phyloP scores from a whole-genome alignment of 2,888 invertebrate genomes.

The Odontocolon sp. region DNA sequence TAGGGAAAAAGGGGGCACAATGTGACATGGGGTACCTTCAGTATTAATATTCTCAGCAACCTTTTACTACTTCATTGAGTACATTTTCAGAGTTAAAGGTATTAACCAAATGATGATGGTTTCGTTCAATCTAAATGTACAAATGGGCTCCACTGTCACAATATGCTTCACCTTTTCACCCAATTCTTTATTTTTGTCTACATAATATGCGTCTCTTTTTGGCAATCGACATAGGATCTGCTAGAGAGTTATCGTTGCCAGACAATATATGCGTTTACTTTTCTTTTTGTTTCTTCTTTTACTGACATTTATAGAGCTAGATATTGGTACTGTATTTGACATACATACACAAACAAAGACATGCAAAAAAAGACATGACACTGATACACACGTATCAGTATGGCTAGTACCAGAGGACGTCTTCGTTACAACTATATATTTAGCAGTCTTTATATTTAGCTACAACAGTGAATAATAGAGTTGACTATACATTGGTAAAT shows the following conservation, averaged over 20 bases:
- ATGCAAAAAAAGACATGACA: conserved; percentile 46
- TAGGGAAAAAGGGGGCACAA: too few relatives aligned
- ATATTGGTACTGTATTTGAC: conserved; percentile 44
- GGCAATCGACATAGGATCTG: conserved; percentile 23
- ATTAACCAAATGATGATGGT: too few relatives aligned
- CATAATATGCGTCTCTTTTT: conserved; percentile 20
- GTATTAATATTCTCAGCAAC: too few relatives aligned
- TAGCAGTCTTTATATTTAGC: conserved; percentile 75
- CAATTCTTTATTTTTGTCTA: background rate
- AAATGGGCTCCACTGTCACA: too few relatives aligned
- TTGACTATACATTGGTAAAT: conserved; percentile 76
- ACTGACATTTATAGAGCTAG: conserved; percentile 51
- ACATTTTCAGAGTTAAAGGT: too few relatives aligned
- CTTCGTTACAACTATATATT: conserved; percentile 69
- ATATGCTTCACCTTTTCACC: too few relatives aligned
- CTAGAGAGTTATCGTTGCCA: conserved; percentile 34
- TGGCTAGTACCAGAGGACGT: conserved; percentile 66
- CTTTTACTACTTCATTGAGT: too few relatives aligned
- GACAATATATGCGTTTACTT: conserved; percentile 36
- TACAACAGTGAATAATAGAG: conserved; percentile 75
- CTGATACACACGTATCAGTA: conserved; percentile 32
- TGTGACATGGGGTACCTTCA: too few relatives aligned
- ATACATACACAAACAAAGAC: conserved; percentile 43
- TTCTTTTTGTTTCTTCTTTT: conserved; percentile 44
- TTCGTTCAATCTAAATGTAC: too few relatives aligned